These are phyloP conservation scores for Rhinogobio ventralis DNA, from an alignment of 2,797 vertebrate species.

Conservation along the genomic window DNA sequence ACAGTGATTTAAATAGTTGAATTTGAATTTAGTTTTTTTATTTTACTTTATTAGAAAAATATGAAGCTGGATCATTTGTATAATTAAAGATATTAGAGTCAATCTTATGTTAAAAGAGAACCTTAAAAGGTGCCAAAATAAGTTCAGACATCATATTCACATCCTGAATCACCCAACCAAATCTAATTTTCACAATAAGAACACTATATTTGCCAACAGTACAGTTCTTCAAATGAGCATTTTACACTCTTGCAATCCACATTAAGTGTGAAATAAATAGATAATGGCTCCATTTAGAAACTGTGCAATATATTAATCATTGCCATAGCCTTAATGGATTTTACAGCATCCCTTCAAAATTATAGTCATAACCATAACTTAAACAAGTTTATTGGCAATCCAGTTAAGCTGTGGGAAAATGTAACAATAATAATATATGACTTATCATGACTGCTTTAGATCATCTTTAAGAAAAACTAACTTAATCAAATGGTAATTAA, in stretches of 20 bases:
- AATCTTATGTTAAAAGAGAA: not conserved
- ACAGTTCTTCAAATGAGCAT: not conserved
- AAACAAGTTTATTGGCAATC: conserved; percentile 31
- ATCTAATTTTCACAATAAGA: conserved; percentile 25
- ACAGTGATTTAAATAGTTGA: not conserved
- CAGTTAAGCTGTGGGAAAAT: conserved; percentile 26
- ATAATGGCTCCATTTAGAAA: conserved; percentile 13
- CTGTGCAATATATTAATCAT: conserved; percentile 3
- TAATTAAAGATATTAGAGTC: not conserved
- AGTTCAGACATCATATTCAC: conserved; percentile 21
- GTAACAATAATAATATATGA: conserved; percentile 38
- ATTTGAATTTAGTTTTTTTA: not conserved
- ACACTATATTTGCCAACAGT: not conserved
- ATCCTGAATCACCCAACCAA: not conserved
- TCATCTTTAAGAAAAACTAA: conserved; percentile 34
- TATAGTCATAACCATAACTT: conserved; percentile 18
- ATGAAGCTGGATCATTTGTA: not conserved
- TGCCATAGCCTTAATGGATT: conserved; percentile 3
- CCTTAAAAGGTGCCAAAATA: not conserved
- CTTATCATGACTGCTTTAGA: conserved; percentile 30
- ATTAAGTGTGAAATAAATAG: conserved; percentile 27
- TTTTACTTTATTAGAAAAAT: not conserved
- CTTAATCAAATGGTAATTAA: conserved; percentile 42
- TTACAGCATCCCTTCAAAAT: conserved; percentile 18
- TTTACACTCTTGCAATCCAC: not conserved